These are phyloP conservation scores for Echinops telfairi DNA, from an alignment of 2,113 vertebrate species.

Conservation along the genomic window DNA sequence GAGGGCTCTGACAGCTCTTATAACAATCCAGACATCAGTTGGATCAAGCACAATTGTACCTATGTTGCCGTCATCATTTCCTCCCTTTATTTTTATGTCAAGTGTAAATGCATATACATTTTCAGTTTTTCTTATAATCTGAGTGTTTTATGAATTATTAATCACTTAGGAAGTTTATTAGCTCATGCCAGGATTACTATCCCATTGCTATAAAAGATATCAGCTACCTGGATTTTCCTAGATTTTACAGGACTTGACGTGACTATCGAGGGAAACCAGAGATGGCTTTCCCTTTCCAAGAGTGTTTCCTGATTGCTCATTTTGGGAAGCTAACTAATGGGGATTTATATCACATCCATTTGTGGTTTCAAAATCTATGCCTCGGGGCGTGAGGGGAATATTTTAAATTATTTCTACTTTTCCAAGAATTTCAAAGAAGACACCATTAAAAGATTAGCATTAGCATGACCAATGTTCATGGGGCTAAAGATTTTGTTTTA, in stretches of 20 bases:
- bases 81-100: conserved; percentile 70
- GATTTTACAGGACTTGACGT: conserved; percentile 62
- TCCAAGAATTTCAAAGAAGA: conserved; percentile 71
- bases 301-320: conserved; percentile 66
- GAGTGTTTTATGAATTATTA: conserved; percentile 85
- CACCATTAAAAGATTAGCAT: conserved; percentile 74
- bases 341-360: conserved; percentile 71
- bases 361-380: conserved; percentile 63
- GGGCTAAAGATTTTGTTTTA: conserved; percentile 74
- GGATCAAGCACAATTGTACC: no score
- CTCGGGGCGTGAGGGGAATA: conserved; percentile 50
- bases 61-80: no score
- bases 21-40: no score
- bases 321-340: conserved; percentile 64
- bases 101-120: conserved; percentile 55
- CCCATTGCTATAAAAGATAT: conserved; percentile 87
- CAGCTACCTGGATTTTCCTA: conserved; percentile 82
- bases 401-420: conserved; percentile 55
- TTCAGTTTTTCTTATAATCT: conserved; percentile 82
- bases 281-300: conserved; percentile 65
- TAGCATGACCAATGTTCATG: conserved; percentile 72
- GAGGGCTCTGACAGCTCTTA: no score
- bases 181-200: conserved; percentile 78
- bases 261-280: conserved; percentile 79
- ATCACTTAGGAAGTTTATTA: conserved; percentile 85